Percentiles rank a stretch among this genome's conserved stretches.
Evolutionary conservation across 1,140 invertebrate species (phyloP).

Genomic region (Pseudoatta argentina): DNA sequence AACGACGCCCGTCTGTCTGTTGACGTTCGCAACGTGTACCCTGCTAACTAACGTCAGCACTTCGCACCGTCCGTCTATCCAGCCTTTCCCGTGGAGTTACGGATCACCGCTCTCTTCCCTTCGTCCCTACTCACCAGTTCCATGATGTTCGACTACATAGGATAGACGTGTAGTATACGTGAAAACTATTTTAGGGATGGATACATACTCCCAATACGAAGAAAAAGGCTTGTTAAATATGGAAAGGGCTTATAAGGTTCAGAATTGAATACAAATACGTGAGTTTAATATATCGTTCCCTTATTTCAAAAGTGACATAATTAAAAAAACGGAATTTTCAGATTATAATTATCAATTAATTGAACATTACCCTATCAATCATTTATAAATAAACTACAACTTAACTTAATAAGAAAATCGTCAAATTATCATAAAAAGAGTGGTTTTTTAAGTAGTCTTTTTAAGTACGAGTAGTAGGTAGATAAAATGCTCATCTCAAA

Average conservation of each 20-base stretch:
- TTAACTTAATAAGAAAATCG: too few species aligned
- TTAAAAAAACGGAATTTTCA: too few species aligned
- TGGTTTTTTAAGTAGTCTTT: too few species aligned
- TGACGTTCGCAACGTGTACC: conserved; percentile 61
- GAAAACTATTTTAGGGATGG: background rate
- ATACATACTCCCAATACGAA: background rate
- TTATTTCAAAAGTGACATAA: too few species aligned
- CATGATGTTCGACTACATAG: background rate
- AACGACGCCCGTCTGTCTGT: conserved; percentile 32
- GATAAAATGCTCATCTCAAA: too few species aligned
- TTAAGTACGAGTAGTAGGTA: too few species aligned
- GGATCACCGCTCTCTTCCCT: conserved; percentile 19
- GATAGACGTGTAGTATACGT: too few species aligned
- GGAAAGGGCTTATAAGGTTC: background rate
- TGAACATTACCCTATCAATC: too few species aligned
- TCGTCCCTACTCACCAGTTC: background rate
- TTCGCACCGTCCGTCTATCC: conserved; percentile 38
- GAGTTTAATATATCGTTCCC: background rate
- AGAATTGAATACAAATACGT: background rate
- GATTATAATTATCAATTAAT: too few species aligned
- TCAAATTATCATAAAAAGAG: too few species aligned
- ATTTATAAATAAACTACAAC: too few species aligned
- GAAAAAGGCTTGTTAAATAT: background rate
- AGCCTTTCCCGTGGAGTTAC: conserved; percentile 20
- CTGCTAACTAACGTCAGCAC: conserved; percentile 59